These are phyloP conservation scores for Lates calcarifer DNA, from an alignment of 2,113 vertebrate species.

Conservation along the genomic window DNA sequence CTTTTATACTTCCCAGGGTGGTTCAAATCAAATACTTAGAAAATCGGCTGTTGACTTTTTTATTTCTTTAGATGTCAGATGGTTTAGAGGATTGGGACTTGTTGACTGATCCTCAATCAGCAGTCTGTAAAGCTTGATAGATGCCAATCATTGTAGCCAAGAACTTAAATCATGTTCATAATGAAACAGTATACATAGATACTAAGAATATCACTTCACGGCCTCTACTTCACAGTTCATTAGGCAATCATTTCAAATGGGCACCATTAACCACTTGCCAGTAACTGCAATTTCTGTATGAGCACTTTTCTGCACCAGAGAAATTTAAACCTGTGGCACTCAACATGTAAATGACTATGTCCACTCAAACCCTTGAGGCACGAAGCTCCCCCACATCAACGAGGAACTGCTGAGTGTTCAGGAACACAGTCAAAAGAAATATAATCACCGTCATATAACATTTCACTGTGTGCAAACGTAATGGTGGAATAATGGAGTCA, in stretches of 20 bases:
- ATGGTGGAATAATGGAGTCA: conserved; percentile 32
- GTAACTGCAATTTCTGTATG: conserved; percentile 60
- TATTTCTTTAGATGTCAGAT: not conserved
- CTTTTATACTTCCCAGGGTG: not conserved
- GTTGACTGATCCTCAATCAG: conserved; percentile 15
- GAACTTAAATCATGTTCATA: conserved; percentile 25
- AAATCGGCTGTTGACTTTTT: conserved; percentile 9
- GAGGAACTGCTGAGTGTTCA: conserved; percentile 46
- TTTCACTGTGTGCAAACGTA: conserved; percentile 4
- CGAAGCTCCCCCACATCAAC: conserved; percentile 57
- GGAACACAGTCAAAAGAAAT: conserved; percentile 59
- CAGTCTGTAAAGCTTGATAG: conserved; percentile 6
- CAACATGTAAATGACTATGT: conserved; percentile 67
- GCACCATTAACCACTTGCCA: conserved; percentile 71
- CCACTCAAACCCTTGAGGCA: conserved; percentile 69
- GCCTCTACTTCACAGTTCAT: conserved; percentile 52
- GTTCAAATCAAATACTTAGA: not conserved
- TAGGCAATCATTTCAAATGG: conserved; percentile 70
- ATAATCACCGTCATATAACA: conserved; percentile 24
- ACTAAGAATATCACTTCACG: conserved; percentile 51
- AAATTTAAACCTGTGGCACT: conserved; percentile 67
- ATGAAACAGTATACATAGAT: conserved; percentile 34
- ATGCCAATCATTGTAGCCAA: not conserved
- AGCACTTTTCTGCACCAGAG: conserved; percentile 60
- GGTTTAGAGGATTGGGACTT: not conserved